A percentile compares a stretch with the other conserved stretches of the same genome.
Conservation (phyloP, 2,797 vertebrate genomes). For the Gymnothorax reevesii region DNA sequence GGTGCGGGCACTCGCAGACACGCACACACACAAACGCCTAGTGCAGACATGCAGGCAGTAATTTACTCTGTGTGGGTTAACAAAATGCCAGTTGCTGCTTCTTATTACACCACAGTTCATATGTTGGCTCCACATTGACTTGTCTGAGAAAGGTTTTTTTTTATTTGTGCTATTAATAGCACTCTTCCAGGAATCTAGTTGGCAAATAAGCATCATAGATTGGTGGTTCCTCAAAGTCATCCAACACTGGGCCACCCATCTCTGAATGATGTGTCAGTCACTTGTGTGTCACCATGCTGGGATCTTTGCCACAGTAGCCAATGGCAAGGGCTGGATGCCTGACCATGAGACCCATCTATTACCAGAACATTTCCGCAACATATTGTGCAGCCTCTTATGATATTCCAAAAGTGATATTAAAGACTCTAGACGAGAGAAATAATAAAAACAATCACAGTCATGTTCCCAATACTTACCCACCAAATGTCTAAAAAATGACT, state of each 20-base stretch:
- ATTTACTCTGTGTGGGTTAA: not conserved
- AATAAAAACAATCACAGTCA: too few species aligned
- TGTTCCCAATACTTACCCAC: too few species aligned
- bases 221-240: not conserved
- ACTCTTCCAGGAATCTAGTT: not conserved
- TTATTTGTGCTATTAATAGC: not conserved
- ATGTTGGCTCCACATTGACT: not conserved
- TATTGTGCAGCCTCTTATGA: not conserved
- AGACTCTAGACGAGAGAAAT: too few species aligned
- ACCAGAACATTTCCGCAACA: not conserved
- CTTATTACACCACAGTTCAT: not conserved
- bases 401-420: not conserved
- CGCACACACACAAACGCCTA: not conserved
- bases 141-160: not conserved
- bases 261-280: not conserved
- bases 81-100: not conserved
- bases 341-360: not conserved
- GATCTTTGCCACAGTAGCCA: not conserved
- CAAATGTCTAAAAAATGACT: too few species aligned
- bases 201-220: not conserved
- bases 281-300: not conserved
- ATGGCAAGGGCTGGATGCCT: not conserved
- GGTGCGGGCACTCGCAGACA: not conserved
- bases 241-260: not conserved
- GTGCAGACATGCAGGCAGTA: not conserved